phyloP scores from a whole-genome alignment of 2,888 invertebrate genomes.

The Norana najaformis region DNA sequence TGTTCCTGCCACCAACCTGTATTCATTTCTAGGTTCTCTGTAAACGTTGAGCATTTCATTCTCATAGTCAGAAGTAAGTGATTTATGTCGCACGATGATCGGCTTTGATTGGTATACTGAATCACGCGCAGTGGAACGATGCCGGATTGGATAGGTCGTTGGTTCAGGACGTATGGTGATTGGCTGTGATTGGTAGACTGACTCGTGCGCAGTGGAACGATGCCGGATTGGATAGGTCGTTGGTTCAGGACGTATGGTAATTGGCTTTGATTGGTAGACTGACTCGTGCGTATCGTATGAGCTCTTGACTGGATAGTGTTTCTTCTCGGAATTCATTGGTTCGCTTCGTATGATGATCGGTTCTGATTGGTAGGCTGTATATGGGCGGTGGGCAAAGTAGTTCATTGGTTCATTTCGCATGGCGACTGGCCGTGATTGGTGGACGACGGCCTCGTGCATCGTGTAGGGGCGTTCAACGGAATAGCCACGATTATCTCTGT shows the following conservation, averaged over 20 bases:
- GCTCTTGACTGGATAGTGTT: not conserved
- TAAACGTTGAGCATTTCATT: not conserved
- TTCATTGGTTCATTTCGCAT: not conserved
- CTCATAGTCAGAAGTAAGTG: not conserved
- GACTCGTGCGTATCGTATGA: not conserved
- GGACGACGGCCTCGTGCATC: not conserved
- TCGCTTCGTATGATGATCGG: not conserved
- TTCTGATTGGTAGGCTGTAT: not conserved
- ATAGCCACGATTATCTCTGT: not conserved
- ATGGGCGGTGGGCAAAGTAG: not conserved
- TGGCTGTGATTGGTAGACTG: not conserved
- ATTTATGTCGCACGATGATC: not conserved
- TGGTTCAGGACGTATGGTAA: not conserved
- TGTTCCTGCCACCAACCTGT: not conserved
- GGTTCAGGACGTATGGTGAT: not conserved
- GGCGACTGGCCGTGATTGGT: not conserved
- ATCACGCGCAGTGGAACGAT: not conserved
- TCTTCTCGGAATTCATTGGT: not conserved
- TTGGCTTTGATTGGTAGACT: not conserved
- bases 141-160: not conserved
- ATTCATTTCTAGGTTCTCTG: conserved; percentile 1
- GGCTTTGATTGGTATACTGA: not conserved
- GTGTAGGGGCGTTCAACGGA: not conserved
- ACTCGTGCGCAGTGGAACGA: not conserved
- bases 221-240: not conserved